Evolutionary conservation across 2,797 vertebrate genomes (phyloP), one percentile per base, ranked within the genome.

Genomic region (Hemibagrus guttatus): DNA sequence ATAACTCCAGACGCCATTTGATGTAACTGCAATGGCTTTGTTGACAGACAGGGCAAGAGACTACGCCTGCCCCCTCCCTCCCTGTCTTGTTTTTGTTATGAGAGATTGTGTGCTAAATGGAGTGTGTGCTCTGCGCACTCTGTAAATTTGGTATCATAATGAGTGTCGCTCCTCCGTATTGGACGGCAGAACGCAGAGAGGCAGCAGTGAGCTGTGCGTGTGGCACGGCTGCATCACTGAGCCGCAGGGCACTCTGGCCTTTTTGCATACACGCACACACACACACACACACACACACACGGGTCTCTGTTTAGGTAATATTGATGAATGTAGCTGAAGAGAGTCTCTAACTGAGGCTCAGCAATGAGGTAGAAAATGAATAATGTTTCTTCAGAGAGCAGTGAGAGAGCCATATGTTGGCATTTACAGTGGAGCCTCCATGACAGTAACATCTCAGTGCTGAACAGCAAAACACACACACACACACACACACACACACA

Each of bases 311-410:
- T 94, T 93, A 93, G 91, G 87, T 90, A 88, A 93, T 94, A 93
- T 92, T 93, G 91, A 94, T 94, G 93, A 91, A 89, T 86, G 90
- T 92, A 35, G 69, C 79, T 88, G 87, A 91, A 89, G 90, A 93
- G 90, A 88, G 87, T 93, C 91, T 93, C 92, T 93, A 93, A 95
- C 94, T 94, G 93, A 95, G 92, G 90, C 91, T 89, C 91, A 91
- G 92, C 93, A 93, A 92, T 92, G 92, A 92, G 90, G 85, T 94
- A 92, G 90, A 93, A 94, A 92, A 94, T 94, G 91, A 94, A 79
- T 90, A 91, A 94, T 94, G 92, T 93, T 93, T 91, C 88, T 89
- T 80, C 86, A 79, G 89, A 88, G 90, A 93, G 89, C 80, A 86
- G 84, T 84, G 87, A 91, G 88, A 89, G 58, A 83, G 87, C 87